These are phyloP conservation scores for Pteronura brasiliensis DNA, from an alignment of 2,113 vertebrate species.

Conservation along the genomic window DNA sequence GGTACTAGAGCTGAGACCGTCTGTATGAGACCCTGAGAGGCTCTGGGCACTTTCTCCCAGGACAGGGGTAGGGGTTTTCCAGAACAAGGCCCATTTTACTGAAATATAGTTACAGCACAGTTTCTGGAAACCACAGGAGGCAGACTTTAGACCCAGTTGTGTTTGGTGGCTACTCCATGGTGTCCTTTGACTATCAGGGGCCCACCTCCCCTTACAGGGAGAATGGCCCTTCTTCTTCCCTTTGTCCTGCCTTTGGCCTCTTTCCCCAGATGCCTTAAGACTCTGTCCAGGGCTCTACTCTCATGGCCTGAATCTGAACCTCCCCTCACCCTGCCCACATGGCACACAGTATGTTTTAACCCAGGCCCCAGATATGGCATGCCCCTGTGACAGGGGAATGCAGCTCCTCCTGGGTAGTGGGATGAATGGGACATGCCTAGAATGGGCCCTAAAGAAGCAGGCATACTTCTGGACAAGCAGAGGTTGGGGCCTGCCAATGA, in stretches of 20 bases:
- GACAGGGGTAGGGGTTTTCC: too few relatives aligned
- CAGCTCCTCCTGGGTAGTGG: background rate
- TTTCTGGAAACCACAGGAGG: background rate
- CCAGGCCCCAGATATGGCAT: background rate
- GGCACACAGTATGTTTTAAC: background rate
- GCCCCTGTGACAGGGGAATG: background rate
- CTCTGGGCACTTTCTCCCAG: background rate
- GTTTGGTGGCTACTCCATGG: background rate
- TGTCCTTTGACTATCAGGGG: background rate
- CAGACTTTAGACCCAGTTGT: background rate
- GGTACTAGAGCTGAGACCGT: background rate
- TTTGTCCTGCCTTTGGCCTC: background rate
- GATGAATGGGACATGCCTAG: background rate
- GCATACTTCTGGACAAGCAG: background rate
- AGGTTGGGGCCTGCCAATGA: background rate
- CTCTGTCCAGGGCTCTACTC: background rate
- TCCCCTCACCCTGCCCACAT: background rate
- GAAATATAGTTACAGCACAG: accelerated
- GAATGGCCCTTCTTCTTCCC: background rate
- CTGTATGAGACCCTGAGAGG: background rate
- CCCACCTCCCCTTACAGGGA: background rate
- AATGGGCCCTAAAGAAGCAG: background rate
- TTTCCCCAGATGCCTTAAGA: background rate
- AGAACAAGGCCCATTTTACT: background rate
- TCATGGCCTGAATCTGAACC: background rate